Percentiles rank a stretch among this genome's conserved stretches.
Conservation (phyloP, 2,888 invertebrate species). For the Acheta domesticus region DNA sequence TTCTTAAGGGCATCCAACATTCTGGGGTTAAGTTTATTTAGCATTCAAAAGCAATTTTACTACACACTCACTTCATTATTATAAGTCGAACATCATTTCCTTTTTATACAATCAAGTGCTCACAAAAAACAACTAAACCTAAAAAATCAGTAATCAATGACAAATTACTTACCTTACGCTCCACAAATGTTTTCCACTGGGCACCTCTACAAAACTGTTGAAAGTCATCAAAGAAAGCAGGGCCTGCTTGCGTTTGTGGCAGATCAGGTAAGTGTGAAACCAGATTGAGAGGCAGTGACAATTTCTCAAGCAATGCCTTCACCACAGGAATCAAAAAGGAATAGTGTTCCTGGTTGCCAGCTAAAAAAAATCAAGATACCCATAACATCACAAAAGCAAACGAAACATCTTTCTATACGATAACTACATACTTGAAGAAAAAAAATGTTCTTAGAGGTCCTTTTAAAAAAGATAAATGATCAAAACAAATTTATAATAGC, state of each 20-base stretch:
- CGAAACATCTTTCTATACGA: background rate
- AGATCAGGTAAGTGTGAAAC: slow-evolving; percentile 50
- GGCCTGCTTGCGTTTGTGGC: slow-evolving; percentile 54
- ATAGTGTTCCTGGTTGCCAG: slow-evolving; percentile 56
- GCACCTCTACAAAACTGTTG: slow-evolving; percentile 54
- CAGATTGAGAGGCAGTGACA: slow-evolving; percentile 41
- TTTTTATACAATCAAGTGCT: too few species aligned
- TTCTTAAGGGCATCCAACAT: too few species aligned
- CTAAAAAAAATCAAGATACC: slow-evolving; percentile 42
- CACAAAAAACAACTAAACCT: too few species aligned
- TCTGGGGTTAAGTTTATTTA: too few species aligned
- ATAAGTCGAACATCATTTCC: too few species aligned
- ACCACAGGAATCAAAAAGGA: slow-evolving; percentile 60
- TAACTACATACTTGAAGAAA: background rate
- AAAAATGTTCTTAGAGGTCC: background rate
- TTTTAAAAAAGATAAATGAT: too few species aligned
- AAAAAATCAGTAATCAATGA: too few species aligned
- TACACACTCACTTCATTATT: background rate
- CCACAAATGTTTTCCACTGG: slow-evolving; percentile 56
- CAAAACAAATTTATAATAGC: too few species aligned
- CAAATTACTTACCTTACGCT: slow-evolving; percentile 49
- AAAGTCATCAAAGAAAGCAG: slow-evolving; percentile 60
- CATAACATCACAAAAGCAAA: background rate
- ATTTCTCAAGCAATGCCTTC: slow-evolving; percentile 58
- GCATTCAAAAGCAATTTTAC: background rate